Base-by-base conservation (phyloP, 2,888 invertebrate genomes). In the Perizoma flavofasciatum region DNA sequence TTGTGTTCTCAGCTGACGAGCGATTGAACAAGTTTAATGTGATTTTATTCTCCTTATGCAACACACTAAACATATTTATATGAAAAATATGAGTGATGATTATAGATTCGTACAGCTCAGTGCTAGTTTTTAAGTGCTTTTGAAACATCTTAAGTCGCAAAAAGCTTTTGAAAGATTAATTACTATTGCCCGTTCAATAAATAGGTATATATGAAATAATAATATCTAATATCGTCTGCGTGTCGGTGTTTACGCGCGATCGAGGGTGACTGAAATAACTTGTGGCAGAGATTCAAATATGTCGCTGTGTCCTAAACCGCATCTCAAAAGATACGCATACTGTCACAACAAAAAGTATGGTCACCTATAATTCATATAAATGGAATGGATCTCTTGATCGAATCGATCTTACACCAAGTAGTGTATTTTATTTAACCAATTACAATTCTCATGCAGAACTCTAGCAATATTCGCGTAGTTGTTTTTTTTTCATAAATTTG, bases 211-310 rank as follows among this genome's bases (percentile, higher is more conserved):
- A 67, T 70, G 68, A 74, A 76, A 80, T 81, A 79, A 81, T 84
- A 83, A 76, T 77, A 74, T 75, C 69, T 71, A 71, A 74, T 75
- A 77, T 70, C 66, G 72, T 73, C 72, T 72, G 60, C 71, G 70
- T 75, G 72, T 67, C 71, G 76, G 78, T 89, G 87, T 89, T 92
- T 91, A 89, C 89, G 88, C 79, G 82, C 80, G 76, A 67, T 78
- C 66, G 72, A 63, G 59, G 22, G 22, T 22, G 78, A 81, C 85
- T 67, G 81, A 77, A 92, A 92, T 92, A 92, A 73, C 79, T 78
- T 68, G 85, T 92, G 92, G 92, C 92, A 91, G 81, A 79, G 91
- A 80, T 89, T 92, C 92, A 92, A 91, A 91, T 91, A 92, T 91
- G 92, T 91, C 89, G 85, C 83, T 68, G 79, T 82, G 83, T 83